Evolutionary conservation across 2,888 invertebrate species (phyloP), one percentile per base, ranked within the genome.

Genomic region (Plutella xylostella): DNA sequence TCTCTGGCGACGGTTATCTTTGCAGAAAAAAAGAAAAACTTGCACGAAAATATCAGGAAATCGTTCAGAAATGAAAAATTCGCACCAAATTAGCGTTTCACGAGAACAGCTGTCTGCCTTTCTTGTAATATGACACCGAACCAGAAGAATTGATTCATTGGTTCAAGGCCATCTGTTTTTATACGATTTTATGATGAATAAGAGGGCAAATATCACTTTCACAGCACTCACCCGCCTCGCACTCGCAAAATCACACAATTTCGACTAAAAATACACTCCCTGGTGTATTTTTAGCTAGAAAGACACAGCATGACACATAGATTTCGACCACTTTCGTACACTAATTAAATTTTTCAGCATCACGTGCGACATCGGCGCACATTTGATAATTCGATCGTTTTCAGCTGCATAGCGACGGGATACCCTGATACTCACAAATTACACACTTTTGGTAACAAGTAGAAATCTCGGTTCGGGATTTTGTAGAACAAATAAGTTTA

Each of bases 211-310:
- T 57, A 65, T 55, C 68, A 77, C 74, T 79, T 77, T 75, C 76
- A 67, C 71, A 68, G 68, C 62, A 68, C 69, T 71, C 68, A 68
- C 70, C 69, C 60, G 64, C 56, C 65, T 65, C 63, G 55, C 67
- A 64, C 65, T 65, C 63, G 72, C 74, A 65, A 76, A 76, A 68
- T 73, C 69, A 71, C 73, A 67, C 75, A 78, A 74, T 78, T 67
- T 65, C 57, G 63, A 65, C 77, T 73, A 63, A 72, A 79, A 80
- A 78, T 78, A 79, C 65, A 64, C 58, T 60, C 53, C 61, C 65
- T 57, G 66, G 57, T 65, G 61, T 80, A 82, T 79, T 79, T 82
- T 72, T 83, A 82, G 82, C 58, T 59, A 54, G 61, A 58, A 63
- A 66, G 61, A 60, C 58, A 61, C 55, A 58, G 63, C 65, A 72